Evolutionary conservation across 2,888 invertebrate genomes (phyloP).

Genomic region (Alentia gelatinosa): DNA sequence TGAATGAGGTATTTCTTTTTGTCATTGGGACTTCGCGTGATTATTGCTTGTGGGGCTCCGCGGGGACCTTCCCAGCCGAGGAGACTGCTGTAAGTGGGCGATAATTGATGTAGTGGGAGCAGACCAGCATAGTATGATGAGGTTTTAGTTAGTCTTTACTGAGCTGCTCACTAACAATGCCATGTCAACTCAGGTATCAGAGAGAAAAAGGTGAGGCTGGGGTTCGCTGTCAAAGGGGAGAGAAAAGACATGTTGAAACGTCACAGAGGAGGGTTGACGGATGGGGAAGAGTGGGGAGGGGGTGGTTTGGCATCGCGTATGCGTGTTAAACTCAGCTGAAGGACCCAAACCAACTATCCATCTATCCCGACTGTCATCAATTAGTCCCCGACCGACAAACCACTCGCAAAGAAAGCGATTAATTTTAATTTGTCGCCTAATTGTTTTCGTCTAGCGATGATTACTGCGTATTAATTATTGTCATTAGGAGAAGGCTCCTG

Average conservation of each 20-base stretch:
- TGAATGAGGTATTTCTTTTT: neutral
- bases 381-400: neutral
- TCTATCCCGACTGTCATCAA: neutral
- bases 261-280: neutral
- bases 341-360: neutral
- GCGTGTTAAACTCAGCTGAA: too few species aligned
- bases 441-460: neutral
- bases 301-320: too few species aligned
- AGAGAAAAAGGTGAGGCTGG: neutral
- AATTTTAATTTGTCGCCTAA: neutral
- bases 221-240: neutral
- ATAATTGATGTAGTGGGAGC: neutral
- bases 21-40: neutral
- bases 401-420: neutral
- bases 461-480: neutral
- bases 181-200: neutral
- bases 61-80: neutral
- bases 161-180: neutral
- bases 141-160: neutral
- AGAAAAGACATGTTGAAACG: neutral
- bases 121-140: too few species aligned
- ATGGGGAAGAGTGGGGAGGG: too few species aligned
- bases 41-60: neutral
- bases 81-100: neutral
- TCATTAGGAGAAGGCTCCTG: neutral